Conservation (phyloP, 2,797 vertebrate species). For the Esox masquinongy region DNA sequence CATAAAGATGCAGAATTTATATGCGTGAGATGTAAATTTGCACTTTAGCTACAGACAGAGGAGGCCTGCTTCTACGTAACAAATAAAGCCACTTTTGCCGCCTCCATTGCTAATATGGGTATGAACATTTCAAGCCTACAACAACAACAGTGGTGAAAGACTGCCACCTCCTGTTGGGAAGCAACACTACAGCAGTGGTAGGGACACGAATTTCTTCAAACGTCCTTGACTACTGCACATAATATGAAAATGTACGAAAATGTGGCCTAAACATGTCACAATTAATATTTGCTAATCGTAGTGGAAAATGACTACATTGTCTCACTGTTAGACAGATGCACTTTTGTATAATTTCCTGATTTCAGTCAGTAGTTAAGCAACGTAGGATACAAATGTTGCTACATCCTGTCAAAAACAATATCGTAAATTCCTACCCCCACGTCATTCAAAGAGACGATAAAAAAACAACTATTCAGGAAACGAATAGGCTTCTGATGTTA, state of each 20-base stretch:
- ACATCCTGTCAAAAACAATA: too few relatives aligned
- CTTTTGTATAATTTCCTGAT: neutral
- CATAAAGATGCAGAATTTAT: too few relatives aligned
- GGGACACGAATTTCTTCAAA: neutral
- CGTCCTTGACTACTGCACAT: neutral
- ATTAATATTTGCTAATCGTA: neutral
- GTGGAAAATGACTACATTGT: neutral
- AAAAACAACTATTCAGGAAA: neutral
- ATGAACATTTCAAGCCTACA: neutral
- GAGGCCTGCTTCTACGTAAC: neutral
- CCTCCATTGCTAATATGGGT: too few relatives aligned
- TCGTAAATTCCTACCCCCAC: too few relatives aligned
- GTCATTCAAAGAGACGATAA: too few relatives aligned
- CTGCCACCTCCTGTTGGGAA: conserved; percentile 47
- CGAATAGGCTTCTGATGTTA: neutral
- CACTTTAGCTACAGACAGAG: neutral
- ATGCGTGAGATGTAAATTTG: neutral
- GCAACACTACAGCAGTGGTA: neutral
- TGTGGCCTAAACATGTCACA: too few relatives aligned
- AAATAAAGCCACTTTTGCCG: neutral
- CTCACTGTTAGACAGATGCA: neutral
- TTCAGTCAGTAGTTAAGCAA: too few relatives aligned
- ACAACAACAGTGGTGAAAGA: conserved; percentile 19
- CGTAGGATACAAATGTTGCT: too few relatives aligned
- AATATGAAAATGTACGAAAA: neutral